phyloP scores from a whole-genome alignment of 2,888 invertebrate species.

The Eupithecia tripunctaria region DNA sequence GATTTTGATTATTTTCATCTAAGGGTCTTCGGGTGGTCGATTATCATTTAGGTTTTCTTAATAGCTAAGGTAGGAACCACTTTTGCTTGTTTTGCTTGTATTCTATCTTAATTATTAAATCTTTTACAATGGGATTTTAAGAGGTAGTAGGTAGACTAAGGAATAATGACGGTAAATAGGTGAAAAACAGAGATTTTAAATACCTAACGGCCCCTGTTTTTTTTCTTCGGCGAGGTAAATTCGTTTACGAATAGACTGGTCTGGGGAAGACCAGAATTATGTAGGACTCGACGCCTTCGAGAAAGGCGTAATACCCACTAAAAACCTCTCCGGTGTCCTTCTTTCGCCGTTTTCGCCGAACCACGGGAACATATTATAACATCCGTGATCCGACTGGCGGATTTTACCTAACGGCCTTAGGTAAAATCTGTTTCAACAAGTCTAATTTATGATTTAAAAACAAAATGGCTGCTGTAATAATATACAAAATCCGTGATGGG shows the following conservation, averaged over 20 bases:
- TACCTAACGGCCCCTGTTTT: not conserved
- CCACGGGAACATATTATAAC: too few species aligned
- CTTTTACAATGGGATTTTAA: not conserved
- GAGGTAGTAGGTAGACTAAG: not conserved
- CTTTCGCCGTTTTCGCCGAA: too few species aligned
- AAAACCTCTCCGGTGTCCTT: too few species aligned
- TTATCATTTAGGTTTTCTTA: not conserved
- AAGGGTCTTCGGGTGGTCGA: not conserved
- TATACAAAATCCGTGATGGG: not conserved
- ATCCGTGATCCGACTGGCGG: too few species aligned
- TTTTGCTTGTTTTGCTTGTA: not conserved
- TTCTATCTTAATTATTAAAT: not conserved
- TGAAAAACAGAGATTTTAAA: not conserved
- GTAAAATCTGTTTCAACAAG: not conserved
- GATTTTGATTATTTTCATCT: constrained; percentile 17
- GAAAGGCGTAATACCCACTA: too few species aligned
- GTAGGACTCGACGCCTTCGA: too few species aligned
- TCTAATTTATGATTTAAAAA: constrained; percentile 1
- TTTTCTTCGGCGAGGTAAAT: too few species aligned
- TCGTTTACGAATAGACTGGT: too few species aligned
- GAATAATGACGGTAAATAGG: not conserved
- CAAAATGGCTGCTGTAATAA: constrained; percentile 1
- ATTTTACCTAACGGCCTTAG: not conserved
- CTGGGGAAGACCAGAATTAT: too few species aligned
- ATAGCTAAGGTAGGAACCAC: not conserved